Conservation (phyloP, 2,888 invertebrate genomes). For the Megaustenia siamemsis region DNA sequence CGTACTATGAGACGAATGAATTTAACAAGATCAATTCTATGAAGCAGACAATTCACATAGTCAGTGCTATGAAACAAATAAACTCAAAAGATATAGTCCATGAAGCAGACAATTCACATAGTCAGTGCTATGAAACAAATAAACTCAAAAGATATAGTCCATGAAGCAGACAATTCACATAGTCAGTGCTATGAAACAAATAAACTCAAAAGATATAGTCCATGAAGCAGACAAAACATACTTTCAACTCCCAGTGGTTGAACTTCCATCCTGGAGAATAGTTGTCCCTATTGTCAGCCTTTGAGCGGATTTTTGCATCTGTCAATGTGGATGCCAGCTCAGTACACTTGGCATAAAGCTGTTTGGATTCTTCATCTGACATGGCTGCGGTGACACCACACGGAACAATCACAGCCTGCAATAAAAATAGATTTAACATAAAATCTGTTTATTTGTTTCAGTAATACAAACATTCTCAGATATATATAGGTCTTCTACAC, state of each 20-base stretch:
- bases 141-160: neutral
- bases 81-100: neutral
- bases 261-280: slow-evolving; percentile 99
- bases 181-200: neutral
- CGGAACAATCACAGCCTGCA: slow-evolving; percentile 90
- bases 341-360: slow-evolving; percentile 85
- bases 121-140: neutral
- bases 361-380: slow-evolving; percentile 86
- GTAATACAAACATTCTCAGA: neutral
- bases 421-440: too few species aligned
- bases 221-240: slow-evolving; percentile 73
- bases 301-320: slow-evolving; percentile 87
- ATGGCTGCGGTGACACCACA: slow-evolving; percentile 95
- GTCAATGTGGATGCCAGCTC: slow-evolving; percentile 85
- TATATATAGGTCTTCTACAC: too few species aligned
- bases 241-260: slow-evolving; percentile 97
- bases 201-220: neutral
- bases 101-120: neutral
- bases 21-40: neutral
- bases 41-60: neutral
- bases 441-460: neutral
- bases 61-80: neutral
- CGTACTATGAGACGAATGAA: too few species aligned
- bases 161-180: neutral
- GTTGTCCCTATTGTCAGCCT: slow-evolving; percentile 94